Evolutionary conservation across 2,888 invertebrate species (phyloP).

Genomic region (Scaptomyza caliginosa): DNA sequence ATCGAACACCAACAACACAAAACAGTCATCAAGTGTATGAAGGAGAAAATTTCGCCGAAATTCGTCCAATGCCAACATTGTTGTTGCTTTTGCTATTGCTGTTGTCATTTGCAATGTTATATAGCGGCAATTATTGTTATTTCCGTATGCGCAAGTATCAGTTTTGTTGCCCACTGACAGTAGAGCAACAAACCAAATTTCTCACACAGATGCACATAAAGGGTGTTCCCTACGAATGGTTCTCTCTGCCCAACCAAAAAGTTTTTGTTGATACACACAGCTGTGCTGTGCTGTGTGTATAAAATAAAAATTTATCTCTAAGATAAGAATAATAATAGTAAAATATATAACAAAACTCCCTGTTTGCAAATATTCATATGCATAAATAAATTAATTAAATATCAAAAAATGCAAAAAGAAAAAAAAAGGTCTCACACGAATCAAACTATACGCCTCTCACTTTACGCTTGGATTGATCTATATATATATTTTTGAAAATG

Average conservation of each 20-base stretch:
- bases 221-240: conserved; percentile 24
- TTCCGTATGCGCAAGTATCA: conserved; percentile 67
- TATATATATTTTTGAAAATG: not conserved
- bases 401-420: not conserved
- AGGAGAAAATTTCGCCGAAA: conserved; percentile 31
- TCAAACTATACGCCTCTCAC: not conserved
- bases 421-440: not conserved
- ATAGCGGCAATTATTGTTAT: conserved; percentile 71
- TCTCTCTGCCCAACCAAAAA: conserved; percentile 7
- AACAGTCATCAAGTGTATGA: conserved; percentile 16
- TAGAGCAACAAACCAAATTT: conserved; percentile 38
- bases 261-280: conserved; percentile 26
- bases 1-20: conserved; percentile 53
- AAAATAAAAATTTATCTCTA: not conserved
- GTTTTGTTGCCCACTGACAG: conserved; percentile 43
- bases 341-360: not conserved
- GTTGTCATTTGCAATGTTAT: conserved; percentile 65
- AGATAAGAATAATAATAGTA: not conserved
- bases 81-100: conserved; percentile 18
- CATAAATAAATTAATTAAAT: not conserved
- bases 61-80: conserved; percentile 63
- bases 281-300: conserved; percentile 19
- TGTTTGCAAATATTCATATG: not conserved
- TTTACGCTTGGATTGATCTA: conserved; percentile 8
- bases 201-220: conserved; percentile 31